Evolutionary conservation across 2,797 vertebrate species (phyloP), one percentile per base, ranked within the genome.

Genomic region (Galago senegalensis): DNA sequence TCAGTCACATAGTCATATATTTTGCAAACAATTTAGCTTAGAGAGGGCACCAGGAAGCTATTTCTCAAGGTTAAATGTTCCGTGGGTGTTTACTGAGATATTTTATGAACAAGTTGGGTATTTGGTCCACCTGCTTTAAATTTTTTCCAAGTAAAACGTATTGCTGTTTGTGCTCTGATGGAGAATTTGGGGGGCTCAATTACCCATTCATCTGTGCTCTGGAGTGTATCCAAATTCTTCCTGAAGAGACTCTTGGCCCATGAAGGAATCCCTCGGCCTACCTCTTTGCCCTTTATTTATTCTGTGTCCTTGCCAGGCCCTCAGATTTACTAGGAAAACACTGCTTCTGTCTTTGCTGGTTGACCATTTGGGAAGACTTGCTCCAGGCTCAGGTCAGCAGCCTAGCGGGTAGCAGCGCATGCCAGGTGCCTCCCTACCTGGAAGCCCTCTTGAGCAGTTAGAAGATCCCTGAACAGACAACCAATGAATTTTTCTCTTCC

Each of bases 31-130:
- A 94, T 97, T 97, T 95, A 91, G 94, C 73, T 97, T 89, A 37
- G 79, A 96, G 65, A 96, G 56, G 80, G 76, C 16, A 11, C 76
- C 46, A 87, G 80, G 93, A 97, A 96, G 94, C 95, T 77, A 96
- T 96, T 95, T 97, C 79, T 97, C 95, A 94, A 97, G 95, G 95
- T 94, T 98, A 97, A 97, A 95, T 97, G 70, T 87, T 95, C 80
- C 89, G 61, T 93, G 86, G 49, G 75, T 95, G 76, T 92, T 97
- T 94, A 87, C 58, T 18, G 40, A 93, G 70, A 84, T 96, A 94
- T 84, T 97, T 97, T 98, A 97, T 96, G 86, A 95, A 93, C 49
- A 81, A 86, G 81, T 67, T 93, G 80, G 29, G 86, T 83, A 96
- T 97, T 97, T 96, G 83, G 67, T 84, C 27, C 56, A 96, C 91